These are phyloP conservation scores for Mongoloraphidia duomilia DNA, from an alignment of 2,888 invertebrate species.

Conservation along the genomic window DNA sequence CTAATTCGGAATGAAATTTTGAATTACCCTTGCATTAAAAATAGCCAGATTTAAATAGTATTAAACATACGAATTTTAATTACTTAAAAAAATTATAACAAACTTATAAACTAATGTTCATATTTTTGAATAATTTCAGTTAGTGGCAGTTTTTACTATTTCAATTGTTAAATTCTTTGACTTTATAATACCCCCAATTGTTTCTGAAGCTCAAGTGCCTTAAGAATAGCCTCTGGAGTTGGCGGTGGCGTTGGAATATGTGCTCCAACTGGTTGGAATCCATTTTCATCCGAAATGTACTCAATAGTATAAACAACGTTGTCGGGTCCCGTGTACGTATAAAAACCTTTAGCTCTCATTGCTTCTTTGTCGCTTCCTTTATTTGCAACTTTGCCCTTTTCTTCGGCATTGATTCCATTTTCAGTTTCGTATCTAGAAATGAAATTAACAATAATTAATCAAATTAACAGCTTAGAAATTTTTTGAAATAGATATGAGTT, in stretches of 20 bases:
- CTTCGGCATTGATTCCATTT: conserved; percentile 37
- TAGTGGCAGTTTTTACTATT: not conserved
- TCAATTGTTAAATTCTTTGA: not conserved
- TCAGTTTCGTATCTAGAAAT: conserved; percentile 32
- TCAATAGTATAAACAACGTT: conserved; percentile 40
- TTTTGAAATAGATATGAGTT: not conserved
- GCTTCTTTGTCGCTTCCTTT: conserved; percentile 38
- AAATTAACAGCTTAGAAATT: not conserved
- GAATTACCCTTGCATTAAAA: too few species aligned
- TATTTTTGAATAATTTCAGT: too few species aligned
- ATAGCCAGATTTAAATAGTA: too few species aligned
- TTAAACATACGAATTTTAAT: too few species aligned
- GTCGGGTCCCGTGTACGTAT: conserved; percentile 50
- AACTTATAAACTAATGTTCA: too few species aligned
- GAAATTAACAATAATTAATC: conserved; percentile 9
- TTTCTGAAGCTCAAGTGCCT: too few species aligned
- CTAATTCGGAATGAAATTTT: too few species aligned
- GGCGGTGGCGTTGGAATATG: conserved; percentile 25
- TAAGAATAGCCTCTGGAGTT: conserved; percentile 21
- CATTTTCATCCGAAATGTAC: conserved; percentile 47
- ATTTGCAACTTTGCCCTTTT: conserved; percentile 40
- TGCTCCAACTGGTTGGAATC: conserved; percentile 38
- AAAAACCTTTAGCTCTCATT: conserved; percentile 48
- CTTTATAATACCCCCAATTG: too few species aligned
- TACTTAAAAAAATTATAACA: too few species aligned